These are phyloP conservation scores for Sarcophaga caerulescens DNA, from an alignment of 2,888 invertebrate species.

Conservation along the genomic window DNA sequence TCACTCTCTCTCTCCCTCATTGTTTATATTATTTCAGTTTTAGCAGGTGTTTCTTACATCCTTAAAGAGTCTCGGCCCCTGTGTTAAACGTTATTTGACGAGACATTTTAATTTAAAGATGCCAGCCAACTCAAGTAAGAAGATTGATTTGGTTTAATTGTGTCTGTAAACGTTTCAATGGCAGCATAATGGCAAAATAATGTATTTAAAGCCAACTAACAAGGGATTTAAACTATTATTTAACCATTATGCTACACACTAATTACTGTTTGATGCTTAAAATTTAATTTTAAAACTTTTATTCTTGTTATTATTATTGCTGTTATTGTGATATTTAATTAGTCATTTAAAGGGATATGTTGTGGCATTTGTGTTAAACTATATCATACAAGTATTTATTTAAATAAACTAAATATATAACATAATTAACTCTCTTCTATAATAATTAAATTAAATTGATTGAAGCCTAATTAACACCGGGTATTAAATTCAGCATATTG, in stretches of 20 bases:
- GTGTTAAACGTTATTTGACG: not conserved
- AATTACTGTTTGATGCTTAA: not conserved
- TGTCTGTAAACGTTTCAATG: not conserved
- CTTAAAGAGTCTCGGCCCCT: not conserved
- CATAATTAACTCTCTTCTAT: no score
- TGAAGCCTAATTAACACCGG: no score
- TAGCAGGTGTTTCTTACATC: not conserved
- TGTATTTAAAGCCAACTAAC: not conserved
- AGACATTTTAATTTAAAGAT: not conserved
- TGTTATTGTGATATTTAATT: no score
- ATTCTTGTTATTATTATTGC: not conserved
- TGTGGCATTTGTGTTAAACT: no score
- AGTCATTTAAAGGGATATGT: no score
- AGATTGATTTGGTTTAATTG: not conserved
- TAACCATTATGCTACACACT: not conserved
- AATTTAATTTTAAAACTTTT: no score
- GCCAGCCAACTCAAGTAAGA: not conserved
- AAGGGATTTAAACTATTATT: conserved; percentile 9
- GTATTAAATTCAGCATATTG: no score
- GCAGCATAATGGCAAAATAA: not conserved
- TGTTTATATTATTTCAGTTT: not conserved
- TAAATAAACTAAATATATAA: no score
- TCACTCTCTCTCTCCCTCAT: no score
- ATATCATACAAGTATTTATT: no score
- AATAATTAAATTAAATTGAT: no score